phyloP scores from a whole-genome alignment of 2,888 invertebrate species.

The Thymelicus lineola region DNA sequence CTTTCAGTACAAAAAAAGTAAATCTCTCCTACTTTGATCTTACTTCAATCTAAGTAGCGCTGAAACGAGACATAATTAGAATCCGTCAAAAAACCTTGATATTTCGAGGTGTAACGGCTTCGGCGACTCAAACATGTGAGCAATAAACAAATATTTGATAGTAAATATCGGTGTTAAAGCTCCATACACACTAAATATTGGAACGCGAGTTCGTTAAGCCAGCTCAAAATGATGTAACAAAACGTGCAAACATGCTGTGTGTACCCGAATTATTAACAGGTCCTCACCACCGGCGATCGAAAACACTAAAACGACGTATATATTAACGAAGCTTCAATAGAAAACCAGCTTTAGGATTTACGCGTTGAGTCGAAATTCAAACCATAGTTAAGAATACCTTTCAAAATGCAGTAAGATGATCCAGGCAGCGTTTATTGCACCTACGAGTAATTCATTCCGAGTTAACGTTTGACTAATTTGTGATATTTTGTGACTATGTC shows the following conservation, averaged over 20 bases:
- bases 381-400: conserved; percentile 32
- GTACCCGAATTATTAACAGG: conserved; percentile 79
- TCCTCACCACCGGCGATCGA: conserved; percentile 60
- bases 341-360: conserved; percentile 46
- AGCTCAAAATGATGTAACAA: conserved; percentile 79
- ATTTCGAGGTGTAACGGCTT: conserved; percentile 58
- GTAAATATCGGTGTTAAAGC: conserved; percentile 78
- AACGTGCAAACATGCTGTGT: conserved; percentile 76
- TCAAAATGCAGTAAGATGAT: conserved; percentile 72
- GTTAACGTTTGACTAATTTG: conserved; percentile 84
- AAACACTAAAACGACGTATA: conserved; percentile 47
- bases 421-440: conserved; percentile 80
- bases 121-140: conserved; percentile 68
- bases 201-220: conserved; percentile 76
- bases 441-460: conserved; percentile 73
- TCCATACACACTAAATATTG: conserved; percentile 79
- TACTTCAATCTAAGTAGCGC: neutral
- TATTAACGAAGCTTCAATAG: neutral
- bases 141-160: conserved; percentile 78
- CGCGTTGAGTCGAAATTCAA: conserved; percentile 45
- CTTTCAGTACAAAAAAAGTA: no score
- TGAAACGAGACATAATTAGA: conserved; percentile 1
- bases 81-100: conserved; percentile 5
- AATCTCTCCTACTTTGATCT: no score
- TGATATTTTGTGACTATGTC: conserved; percentile 74